Evolutionary conservation across 2,113 vertebrate genomes (phyloP).

Genomic region (Planiliza haematocheilus): DNA sequence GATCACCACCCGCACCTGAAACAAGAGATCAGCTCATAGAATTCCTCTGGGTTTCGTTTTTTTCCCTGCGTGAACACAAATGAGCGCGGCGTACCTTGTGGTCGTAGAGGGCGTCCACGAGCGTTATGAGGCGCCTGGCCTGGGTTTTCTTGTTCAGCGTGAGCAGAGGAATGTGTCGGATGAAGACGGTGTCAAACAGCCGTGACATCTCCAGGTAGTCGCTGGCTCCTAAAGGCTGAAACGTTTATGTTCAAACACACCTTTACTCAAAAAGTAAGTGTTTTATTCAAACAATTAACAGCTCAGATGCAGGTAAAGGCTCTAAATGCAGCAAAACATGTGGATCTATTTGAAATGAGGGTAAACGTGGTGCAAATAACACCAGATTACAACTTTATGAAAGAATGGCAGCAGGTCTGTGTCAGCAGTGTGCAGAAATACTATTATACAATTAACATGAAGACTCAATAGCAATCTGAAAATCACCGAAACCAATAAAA

Average conservation of each 20-base stretch:
- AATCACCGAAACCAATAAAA: too few relatives aligned
- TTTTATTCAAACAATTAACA: too few relatives aligned
- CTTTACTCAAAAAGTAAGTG: too few relatives aligned
- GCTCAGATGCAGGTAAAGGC: too few relatives aligned
- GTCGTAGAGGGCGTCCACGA: constrained; percentile 94
- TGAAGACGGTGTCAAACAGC: constrained; percentile 93
- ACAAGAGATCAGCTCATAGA: not conserved
- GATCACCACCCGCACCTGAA: constrained; percentile 93
- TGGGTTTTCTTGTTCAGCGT: constrained; percentile 91
- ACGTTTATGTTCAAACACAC: constrained; percentile 39
- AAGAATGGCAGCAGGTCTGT: too few relatives aligned
- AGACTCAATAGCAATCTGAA: too few relatives aligned
- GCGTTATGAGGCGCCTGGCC: constrained; percentile 94
- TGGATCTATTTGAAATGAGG: too few relatives aligned
- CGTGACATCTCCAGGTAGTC: constrained; percentile 95
- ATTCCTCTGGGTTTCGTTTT: not conserved
- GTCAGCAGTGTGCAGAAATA: too few relatives aligned
- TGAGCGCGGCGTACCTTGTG: constrained; percentile 86
- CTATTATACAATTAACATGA: too few relatives aligned
- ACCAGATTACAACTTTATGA: too few relatives aligned
- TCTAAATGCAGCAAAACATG: too few relatives aligned
- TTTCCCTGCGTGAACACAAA: not conserved
- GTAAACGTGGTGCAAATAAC: too few relatives aligned
- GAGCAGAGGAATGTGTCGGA: constrained; percentile 92
- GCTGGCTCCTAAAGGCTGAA: constrained; percentile 95